phyloP scores from a whole-genome alignment of 2,113 vertebrate species.

The Onychostoma macrolepis region DNA sequence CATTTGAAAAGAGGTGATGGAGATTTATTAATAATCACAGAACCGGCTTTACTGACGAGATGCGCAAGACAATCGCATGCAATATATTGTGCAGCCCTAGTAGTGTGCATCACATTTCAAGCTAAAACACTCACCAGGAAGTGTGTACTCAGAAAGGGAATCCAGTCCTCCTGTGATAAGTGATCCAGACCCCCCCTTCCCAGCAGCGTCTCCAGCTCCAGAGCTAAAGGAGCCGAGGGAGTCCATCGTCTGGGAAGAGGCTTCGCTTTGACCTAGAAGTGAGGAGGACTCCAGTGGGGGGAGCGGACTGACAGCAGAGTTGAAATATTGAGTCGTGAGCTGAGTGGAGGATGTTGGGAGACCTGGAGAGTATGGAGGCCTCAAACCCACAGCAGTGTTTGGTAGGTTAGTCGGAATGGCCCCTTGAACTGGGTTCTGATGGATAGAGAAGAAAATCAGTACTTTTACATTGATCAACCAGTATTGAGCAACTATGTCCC shows the following conservation, averaged over 20 bases:
- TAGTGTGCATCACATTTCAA: background rate
- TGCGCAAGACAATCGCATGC: too few relatives aligned
- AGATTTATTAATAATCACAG: too few relatives aligned
- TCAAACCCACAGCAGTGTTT: constrained; percentile 84
- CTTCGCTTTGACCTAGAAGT: constrained; percentile 72
- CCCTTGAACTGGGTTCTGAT: constrained; percentile 84
- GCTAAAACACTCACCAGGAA: constrained; percentile 71
- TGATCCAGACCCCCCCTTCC: constrained; percentile 56
- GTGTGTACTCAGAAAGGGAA: constrained; percentile 78
- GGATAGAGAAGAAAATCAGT: background rate
- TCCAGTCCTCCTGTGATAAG: constrained; percentile 68
- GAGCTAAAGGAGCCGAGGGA: constrained; percentile 83
- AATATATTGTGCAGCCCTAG: too few relatives aligned
- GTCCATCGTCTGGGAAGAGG: constrained; percentile 82
- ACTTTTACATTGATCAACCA: background rate
- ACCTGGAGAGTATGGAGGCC: constrained; percentile 79
- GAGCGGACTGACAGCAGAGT: constrained; percentile 69
- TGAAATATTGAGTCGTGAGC: constrained; percentile 81
- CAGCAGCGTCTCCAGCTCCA: constrained; percentile 62
- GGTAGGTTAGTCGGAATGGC: constrained; percentile 88
- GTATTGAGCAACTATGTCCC: background rate
- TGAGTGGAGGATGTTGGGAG: constrained; percentile 82
- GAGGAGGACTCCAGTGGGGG: constrained; percentile 81
- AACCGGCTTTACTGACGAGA: too few relatives aligned
- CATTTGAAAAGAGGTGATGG: too few relatives aligned